phyloP scores from a whole-genome alignment of 2,113 vertebrate species.

The Daboia siamensis region DNA sequence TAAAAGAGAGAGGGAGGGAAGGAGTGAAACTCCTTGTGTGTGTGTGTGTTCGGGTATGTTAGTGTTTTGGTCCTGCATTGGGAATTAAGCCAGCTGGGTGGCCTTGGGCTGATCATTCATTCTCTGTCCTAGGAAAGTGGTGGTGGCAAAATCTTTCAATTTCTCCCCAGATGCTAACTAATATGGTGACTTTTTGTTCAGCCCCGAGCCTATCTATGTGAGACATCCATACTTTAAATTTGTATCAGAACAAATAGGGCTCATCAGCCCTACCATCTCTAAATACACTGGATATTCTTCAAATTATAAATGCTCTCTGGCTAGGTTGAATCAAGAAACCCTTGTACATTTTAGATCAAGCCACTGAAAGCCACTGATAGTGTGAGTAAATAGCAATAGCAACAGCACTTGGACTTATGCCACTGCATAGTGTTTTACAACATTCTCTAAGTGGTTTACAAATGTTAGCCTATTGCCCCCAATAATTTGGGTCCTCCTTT shows the following conservation, averaged over 20 bases:
- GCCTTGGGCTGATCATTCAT: not conserved
- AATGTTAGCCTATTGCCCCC: not conserved
- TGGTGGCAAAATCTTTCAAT: not conserved
- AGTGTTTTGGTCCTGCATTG: not conserved
- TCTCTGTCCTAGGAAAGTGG: not conserved
- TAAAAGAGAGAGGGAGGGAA: not conserved
- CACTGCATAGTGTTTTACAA: not conserved
- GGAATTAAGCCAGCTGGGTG: not conserved
- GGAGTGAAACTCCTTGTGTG: too few species aligned
- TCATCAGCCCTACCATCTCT: conserved; percentile 48
- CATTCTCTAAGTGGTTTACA: not conserved
- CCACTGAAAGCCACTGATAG: not conserved
- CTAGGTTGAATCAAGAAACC: not conserved
- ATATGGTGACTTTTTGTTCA: not conserved
- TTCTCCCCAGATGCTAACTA: not conserved
- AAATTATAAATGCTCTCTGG: not conserved
- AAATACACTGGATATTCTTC: conserved; percentile 37
- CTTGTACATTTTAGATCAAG: not conserved
- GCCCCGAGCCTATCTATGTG: conserved; percentile 27
- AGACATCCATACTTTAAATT: conserved; percentile 17
- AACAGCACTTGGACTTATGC: not conserved
- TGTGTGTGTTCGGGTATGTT: not conserved
- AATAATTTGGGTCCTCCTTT: not conserved
- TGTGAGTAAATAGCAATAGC: not conserved
- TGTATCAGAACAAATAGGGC: not conserved